Conservation (phyloP, 2,888 invertebrate species). For the Athetis lepigone region DNA sequence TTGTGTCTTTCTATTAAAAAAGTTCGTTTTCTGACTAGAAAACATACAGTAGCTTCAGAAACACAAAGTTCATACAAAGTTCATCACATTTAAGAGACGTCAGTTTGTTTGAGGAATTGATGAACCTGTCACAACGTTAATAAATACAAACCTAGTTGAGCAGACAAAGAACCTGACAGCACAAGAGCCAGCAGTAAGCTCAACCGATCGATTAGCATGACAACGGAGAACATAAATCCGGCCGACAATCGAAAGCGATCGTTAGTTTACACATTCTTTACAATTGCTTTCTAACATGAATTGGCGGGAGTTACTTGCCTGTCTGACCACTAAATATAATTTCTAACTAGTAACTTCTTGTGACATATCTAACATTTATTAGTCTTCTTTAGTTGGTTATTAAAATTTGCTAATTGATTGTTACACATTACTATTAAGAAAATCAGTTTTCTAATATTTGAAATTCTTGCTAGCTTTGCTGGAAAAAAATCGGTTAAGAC, state of each 20-base stretch:
- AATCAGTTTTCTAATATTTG: too few species aligned
- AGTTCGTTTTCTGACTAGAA: not conserved
- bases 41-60: not conserved
- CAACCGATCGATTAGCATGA: constrained; percentile 66
- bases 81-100: too few species aligned
- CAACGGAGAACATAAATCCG: constrained; percentile 64
- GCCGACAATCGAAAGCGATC: constrained; percentile 77
- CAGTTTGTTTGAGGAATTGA: constrained; percentile 1
- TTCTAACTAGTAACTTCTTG: constrained; percentile 14
- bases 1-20: not conserved
- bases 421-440: too few species aligned
- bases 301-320: constrained; percentile 68
- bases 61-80: not conserved
- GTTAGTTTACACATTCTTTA: constrained; percentile 81
- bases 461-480: too few species aligned
- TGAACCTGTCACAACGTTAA: not conserved
- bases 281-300: constrained; percentile 82
- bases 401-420: too few species aligned
- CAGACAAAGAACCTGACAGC: constrained; percentile 4
- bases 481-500: too few species aligned
- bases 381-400: too few species aligned
- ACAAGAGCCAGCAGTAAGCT: constrained; percentile 31
- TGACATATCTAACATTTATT: not conserved
- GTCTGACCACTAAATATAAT: constrained; percentile 35
- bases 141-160: not conserved